phyloP scores from a whole-genome alignment of 2,888 invertebrate genomes.

The Octonoba sinensis region DNA sequence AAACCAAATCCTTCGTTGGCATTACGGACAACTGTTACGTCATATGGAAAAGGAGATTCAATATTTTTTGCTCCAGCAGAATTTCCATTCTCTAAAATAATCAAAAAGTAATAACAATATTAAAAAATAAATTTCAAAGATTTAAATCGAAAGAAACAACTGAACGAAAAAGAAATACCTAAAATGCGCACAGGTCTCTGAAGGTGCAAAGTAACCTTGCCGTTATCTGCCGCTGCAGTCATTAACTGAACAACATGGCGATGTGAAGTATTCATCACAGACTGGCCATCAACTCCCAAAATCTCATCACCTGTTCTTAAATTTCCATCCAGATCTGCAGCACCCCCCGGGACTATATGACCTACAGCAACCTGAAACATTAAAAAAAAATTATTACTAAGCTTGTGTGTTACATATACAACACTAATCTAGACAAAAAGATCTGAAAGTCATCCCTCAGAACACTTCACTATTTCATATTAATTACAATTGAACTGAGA shows the following conservation, averaged over 20 bases:
- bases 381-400: background rate
- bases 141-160: constrained; percentile 64
- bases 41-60: constrained; percentile 76
- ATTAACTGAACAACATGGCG: constrained; percentile 93
- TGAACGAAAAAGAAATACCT: constrained; percentile 76
- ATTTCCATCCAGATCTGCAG: constrained; percentile 91
- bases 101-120: constrained; percentile 5
- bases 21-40: constrained; percentile 89
- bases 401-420: too few relatives aligned
- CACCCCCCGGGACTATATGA: constrained; percentile 95
- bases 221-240: constrained; percentile 87
- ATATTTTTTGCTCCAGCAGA: constrained; percentile 29
- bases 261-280: constrained; percentile 88
- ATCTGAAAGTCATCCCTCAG: too few relatives aligned
- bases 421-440: too few relatives aligned
- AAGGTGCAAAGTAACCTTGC: constrained; percentile 86
- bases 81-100: constrained; percentile 21
- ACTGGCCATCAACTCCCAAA: constrained; percentile 89
- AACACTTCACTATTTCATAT: too few relatives aligned
- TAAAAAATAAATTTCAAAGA: background rate
- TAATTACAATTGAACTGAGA: too few relatives aligned
- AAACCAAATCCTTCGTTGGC: constrained; percentile 99
- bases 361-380: constrained; percentile 86
- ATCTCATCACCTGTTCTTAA: constrained; percentile 94
- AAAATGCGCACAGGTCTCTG: constrained; percentile 89